These are phyloP conservation scores for Dipodomys stephensi DNA, from an alignment of 2,113 vertebrate species.

Conservation along the genomic window DNA sequence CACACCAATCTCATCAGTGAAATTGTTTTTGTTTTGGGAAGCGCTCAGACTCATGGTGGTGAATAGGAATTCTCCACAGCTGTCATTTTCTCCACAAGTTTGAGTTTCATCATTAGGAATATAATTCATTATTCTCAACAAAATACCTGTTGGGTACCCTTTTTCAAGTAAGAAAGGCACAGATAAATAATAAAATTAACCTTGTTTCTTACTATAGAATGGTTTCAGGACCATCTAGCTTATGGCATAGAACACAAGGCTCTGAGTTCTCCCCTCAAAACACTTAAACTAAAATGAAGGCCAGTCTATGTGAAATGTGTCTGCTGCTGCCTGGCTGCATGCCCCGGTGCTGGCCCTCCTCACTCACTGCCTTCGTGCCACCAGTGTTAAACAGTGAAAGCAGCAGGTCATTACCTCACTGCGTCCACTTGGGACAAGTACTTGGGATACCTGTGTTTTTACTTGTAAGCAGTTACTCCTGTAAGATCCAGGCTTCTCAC, in stretches of 20 bases:
- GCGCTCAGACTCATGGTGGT: neutral
- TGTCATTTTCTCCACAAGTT: neutral
- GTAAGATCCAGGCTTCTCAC: neutral
- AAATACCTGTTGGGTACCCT: neutral
- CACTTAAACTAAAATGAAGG: too few relatives aligned
- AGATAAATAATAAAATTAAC: too few relatives aligned
- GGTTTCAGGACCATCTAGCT: too few relatives aligned
- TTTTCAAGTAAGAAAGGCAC: neutral
- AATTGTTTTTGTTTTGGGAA: neutral
- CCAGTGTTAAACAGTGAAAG: neutral
- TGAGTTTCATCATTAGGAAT: neutral
- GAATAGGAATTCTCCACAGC: neutral
- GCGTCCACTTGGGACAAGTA: too few relatives aligned
- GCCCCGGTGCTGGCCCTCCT: neutral
- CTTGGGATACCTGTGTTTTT: too few relatives aligned
- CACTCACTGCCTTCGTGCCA: neutral
- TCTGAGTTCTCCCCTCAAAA: too few relatives aligned
- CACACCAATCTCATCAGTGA: neutral
- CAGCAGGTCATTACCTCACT: neutral
- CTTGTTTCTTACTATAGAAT: neutral
- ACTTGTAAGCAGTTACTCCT: accelerated
- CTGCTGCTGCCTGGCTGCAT: neutral
- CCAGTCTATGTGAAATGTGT: too few relatives aligned
- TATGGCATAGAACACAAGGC: too few relatives aligned
- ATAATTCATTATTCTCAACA: neutral